These are phyloP conservation scores for Cybosia mesomella DNA, from an alignment of 2,888 invertebrate genomes.

Conservation along the genomic window DNA sequence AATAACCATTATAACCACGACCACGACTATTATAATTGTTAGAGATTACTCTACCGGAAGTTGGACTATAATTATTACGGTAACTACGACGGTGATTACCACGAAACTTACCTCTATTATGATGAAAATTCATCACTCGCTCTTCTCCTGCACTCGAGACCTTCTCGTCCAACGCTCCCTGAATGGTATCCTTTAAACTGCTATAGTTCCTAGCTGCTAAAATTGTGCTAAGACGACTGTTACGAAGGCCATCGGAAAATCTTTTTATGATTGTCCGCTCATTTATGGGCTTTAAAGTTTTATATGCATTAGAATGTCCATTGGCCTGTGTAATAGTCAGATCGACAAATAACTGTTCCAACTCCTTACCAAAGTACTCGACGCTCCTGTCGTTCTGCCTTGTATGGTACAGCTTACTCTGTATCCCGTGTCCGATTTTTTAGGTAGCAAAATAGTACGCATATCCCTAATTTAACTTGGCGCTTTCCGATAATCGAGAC, in stretches of 20 bases:
- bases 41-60: no score
- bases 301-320: constrained; percentile 22
- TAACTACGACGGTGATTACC: background rate
- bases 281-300: constrained; percentile 34
- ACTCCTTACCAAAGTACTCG: constrained; percentile 18
- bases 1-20: no score
- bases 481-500: constrained; percentile 18
- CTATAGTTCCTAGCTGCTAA: no score
- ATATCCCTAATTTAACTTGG: constrained; percentile 10
- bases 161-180: constrained; percentile 8
- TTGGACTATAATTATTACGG: background rate
- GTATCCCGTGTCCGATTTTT: constrained; percentile 24
- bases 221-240: no score
- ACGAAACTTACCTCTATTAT: background rate
- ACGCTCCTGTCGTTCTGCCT: constrained; percentile 13
- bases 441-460: constrained; percentile 21
- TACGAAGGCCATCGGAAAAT: no score
- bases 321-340: constrained; percentile 42
- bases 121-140: constrained; percentile 6
- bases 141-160: background rate
- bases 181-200: no score
- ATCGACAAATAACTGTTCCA: constrained; percentile 34
- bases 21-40: no score
- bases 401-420: background rate
- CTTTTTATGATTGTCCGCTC: no score